Evolutionary conservation across 2,888 invertebrate genomes (phyloP).

Genomic region (Entomobrya proxima): DNA sequence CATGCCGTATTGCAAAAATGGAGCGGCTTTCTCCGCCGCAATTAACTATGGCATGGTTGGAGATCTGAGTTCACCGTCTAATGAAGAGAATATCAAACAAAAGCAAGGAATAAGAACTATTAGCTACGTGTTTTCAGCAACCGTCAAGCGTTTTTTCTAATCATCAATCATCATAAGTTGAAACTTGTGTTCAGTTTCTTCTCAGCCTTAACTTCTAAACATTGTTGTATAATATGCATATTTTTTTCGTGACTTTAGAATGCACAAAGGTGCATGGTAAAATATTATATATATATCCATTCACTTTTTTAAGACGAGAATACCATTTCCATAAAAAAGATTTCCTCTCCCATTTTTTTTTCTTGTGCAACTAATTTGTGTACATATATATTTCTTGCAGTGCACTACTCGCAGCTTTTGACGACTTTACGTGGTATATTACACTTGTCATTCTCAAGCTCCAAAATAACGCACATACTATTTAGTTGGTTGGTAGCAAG

Average conservation of each 20-base stretch:
- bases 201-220: not conserved
- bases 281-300: too few species aligned
- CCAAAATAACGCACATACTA: too few species aligned
- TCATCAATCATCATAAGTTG: constrained; percentile 56
- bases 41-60: not conserved
- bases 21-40: too few species aligned
- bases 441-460: too few species aligned
- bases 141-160: constrained; percentile 43
- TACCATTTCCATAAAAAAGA: too few species aligned
- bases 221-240: not conserved
- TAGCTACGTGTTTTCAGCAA: constrained; percentile 39
- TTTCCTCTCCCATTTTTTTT: not conserved
- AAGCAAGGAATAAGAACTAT: constrained; percentile 25
- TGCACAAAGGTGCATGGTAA: too few species aligned
- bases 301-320: too few species aligned
- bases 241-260: too few species aligned
- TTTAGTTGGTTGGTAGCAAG: too few species aligned
- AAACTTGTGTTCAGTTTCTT: constrained; percentile 1
- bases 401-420: not conserved
- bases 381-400: not conserved
- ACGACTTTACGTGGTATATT: too few species aligned
- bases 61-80: not conserved
- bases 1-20: too few species aligned
- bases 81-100: constrained; percentile 26
- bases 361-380: not conserved